phyloP scores from a whole-genome alignment of 2,113 vertebrate genomes.

The Hyperoodon ampullatus region DNA sequence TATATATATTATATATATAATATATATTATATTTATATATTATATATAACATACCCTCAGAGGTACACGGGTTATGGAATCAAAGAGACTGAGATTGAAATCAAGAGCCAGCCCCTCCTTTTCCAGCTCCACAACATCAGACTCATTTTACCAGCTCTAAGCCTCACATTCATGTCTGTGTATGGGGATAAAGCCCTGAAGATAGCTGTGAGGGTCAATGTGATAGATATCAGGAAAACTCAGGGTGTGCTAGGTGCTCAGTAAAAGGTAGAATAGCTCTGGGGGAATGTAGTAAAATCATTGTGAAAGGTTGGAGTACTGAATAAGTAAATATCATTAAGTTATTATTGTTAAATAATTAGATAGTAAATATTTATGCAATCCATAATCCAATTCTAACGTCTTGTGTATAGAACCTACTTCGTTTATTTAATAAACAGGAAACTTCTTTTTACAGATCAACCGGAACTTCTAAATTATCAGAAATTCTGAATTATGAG shows the following conservation, averaged over 20 bases:
- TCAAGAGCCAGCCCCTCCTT: background rate
- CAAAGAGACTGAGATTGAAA: background rate
- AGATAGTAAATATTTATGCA: background rate
- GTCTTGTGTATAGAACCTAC: background rate
- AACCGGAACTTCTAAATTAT: background rate
- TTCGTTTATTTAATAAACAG: background rate
- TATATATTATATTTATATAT: background rate
- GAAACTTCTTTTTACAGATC: background rate
- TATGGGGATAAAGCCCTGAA: background rate
- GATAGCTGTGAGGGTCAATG: background rate
- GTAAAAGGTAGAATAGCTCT: background rate
- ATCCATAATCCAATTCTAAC: background rate
- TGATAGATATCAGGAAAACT: background rate
- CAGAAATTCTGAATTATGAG: background rate
- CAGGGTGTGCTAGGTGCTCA: background rate
- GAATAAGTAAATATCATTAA: background rate
- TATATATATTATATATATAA: background rate
- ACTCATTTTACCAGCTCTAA: background rate
- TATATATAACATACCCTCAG: background rate
- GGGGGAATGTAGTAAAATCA: background rate
- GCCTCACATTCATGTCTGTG: background rate
- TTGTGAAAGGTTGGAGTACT: background rate
- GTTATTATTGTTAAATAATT: background rate
- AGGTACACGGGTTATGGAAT: background rate
- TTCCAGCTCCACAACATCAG: background rate